phyloP scores from a whole-genome alignment of 2,113 vertebrate species.

The Acrocephalus kingi region DNA sequence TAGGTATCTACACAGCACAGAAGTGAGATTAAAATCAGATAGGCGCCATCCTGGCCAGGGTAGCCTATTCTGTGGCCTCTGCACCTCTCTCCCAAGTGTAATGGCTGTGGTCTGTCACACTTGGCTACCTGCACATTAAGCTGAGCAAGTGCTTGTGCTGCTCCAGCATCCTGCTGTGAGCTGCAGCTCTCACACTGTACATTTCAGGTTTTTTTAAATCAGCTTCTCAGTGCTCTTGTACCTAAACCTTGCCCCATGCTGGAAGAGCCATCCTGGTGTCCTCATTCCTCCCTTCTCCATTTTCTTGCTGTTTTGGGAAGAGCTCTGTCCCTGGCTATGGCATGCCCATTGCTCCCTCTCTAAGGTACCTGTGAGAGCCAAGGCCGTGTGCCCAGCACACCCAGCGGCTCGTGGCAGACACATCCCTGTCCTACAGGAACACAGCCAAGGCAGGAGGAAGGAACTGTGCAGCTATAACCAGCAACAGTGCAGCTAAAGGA shows the following conservation, averaged over 20 bases:
- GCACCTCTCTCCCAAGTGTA: not conserved
- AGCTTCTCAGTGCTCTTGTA: not conserved
- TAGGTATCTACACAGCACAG: not conserved
- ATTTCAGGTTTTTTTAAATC: not conserved
- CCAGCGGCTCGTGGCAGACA: rapidly evolving
- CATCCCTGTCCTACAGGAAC: not conserved
- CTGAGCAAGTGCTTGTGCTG: not conserved
- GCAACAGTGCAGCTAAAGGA: not conserved
- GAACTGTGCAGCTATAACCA: not conserved
- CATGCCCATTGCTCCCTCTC: not conserved
- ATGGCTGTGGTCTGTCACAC: not conserved
- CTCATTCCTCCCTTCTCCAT: not conserved
- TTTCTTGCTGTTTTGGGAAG: not conserved
- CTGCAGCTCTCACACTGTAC: not conserved
- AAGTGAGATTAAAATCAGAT: not conserved
- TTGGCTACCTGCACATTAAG: not conserved
- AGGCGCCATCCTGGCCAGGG: not conserved
- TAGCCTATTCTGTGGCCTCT: not conserved
- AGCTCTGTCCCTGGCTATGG: not conserved
- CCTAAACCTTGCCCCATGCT: not conserved
- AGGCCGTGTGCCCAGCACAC: rapidly evolving
- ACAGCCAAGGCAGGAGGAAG: not conserved
- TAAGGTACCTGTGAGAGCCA: not conserved
- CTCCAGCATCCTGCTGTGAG: not conserved
- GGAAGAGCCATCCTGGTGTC: not conserved